These are phyloP conservation scores for Natator depressus DNA, from an alignment of 2,113 vertebrate genomes.

Conservation along the genomic window DNA sequence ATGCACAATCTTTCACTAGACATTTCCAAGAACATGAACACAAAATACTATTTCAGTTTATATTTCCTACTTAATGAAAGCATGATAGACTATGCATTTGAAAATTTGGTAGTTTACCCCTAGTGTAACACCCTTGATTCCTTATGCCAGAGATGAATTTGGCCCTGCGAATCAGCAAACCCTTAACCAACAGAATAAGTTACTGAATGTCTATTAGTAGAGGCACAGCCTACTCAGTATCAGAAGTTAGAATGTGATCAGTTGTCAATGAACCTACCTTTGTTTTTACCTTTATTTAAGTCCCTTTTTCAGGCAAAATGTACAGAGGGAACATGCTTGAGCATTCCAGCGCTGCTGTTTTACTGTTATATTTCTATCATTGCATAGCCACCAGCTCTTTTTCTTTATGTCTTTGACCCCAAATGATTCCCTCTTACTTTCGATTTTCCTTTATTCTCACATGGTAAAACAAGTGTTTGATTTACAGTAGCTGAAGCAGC, in stretches of 20 bases:
- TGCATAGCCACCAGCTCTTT: not conserved
- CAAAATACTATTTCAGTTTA: not conserved
- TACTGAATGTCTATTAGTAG: not conserved
- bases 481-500: not conserved
- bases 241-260: not conserved
- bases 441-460: not conserved
- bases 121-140: not conserved
- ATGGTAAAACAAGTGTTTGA: not conserved
- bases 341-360: not conserved
- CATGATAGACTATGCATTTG: not conserved
- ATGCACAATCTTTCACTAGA: not conserved
- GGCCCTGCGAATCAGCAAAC: conserved; percentile 6
- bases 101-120: not conserved
- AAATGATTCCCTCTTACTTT: not conserved
- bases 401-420: not conserved
- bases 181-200: not conserved
- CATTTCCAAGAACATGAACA: not conserved
- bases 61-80: not conserved
- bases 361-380: not conserved
- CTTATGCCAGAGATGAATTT: not conserved
- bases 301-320: not conserved
- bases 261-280: not conserved
- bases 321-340: not conserved
- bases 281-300: not conserved
- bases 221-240: not conserved